Percentiles rank a stretch among this genome's conserved stretches.
phyloP scores from a whole-genome alignment of 2,113 vertebrate species.

The Pachycephala philippinensis region DNA sequence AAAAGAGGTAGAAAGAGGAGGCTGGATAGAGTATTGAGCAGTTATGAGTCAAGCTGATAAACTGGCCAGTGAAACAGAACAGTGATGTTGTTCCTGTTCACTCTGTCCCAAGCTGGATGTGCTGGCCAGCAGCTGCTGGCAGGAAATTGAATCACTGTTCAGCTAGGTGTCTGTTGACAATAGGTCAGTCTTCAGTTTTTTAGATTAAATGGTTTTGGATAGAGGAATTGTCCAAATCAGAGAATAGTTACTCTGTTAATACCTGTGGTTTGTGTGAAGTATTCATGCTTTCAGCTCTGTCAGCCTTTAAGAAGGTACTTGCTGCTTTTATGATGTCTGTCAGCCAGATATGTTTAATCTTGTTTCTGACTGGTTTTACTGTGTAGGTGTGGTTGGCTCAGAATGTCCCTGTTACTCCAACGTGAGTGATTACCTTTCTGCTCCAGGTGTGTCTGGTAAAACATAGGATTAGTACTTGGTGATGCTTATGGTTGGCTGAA shows the following conservation, averaged over 20 bases:
- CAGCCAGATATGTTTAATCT: not conserved
- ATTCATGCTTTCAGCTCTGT: not conserved
- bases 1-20: not conserved
- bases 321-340: not conserved
- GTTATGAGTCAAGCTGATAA: not conserved
- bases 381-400: not conserved
- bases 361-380: not conserved
- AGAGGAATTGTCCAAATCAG: not conserved
- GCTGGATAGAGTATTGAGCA: not conserved
- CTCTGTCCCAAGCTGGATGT: not conserved
- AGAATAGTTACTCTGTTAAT: not conserved
- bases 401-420: not conserved
- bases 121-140: not conserved
- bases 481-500: slow-evolving; percentile 34
- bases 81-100: not conserved
- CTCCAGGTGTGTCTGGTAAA: slow-evolving; percentile 2
- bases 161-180: not conserved
- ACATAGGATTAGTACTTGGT: not conserved
- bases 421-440: not conserved
- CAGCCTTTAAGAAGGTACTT: not conserved
- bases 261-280: not conserved
- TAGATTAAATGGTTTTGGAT: not conserved
- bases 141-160: not conserved
- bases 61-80: not conserved
- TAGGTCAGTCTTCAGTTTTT: not conserved